Conservation (phyloP, 30 jellyfish, hydroid and myxozoan species). For the Nemopilema nomurai region DNA sequence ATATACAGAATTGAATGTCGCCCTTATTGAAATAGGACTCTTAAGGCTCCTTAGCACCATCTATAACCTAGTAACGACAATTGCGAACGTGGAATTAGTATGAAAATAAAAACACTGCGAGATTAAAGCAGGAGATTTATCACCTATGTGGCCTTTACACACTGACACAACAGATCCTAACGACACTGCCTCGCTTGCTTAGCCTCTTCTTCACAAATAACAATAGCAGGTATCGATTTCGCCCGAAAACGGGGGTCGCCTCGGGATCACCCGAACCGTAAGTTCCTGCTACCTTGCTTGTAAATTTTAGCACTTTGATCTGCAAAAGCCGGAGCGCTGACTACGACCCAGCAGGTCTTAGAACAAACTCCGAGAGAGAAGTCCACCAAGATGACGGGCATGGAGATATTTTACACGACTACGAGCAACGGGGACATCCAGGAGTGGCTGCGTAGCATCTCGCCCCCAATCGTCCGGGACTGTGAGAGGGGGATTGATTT, state of each 20-base stretch:
- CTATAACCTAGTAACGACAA: not conserved
- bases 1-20: not conserved
- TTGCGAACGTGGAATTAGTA: not conserved
- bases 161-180: not conserved
- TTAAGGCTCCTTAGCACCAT: not conserved
- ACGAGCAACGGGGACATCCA: slow-evolving; percentile 34
- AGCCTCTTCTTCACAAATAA: not conserved
- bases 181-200: not conserved
- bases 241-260: not conserved
- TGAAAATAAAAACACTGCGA: not conserved
- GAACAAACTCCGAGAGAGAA: not conserved
- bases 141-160: not conserved
- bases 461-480: slow-evolving; percentile 30
- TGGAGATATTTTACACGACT: slow-evolving; percentile 55
- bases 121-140: not conserved
- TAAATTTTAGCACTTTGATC: not conserved
- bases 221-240: not conserved
- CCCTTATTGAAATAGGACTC: not conserved
- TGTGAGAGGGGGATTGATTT: slow-evolving; percentile 16
- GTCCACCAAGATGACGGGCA: not conserved
- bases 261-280: not conserved
- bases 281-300: not conserved
- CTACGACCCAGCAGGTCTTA: not conserved
- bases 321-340: not conserved
- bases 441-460: slow-evolving; percentile 43